Base-by-base conservation (phyloP, 2,113 vertebrate species). In the Sula dactylatra region DNA sequence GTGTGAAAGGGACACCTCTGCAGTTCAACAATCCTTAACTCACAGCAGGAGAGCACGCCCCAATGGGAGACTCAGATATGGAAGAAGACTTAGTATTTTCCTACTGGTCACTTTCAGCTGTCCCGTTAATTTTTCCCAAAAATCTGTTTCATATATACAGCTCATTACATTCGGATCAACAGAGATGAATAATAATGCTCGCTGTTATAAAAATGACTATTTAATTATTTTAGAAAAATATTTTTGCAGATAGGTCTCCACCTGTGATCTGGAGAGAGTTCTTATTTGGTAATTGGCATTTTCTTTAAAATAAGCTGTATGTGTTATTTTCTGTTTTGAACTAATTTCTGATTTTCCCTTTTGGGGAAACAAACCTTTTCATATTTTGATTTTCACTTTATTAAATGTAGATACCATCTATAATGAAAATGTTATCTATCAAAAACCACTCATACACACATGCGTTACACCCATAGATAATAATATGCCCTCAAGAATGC, bases 31-130 rank as follows among this genome's bases (percentile, higher is more conserved):
- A 15, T 4, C 55, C 32, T 54, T 29, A 83, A 77, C 16, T 82
- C 49, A 55, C 0, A 0, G 70, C 44, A 79, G 26, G 14, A 85
- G 16, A 58, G 71, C 25, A 52, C 0, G 2, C 32, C 58, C n/a
- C 49, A 62, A 2, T 6, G 25, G 45, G 16, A 86, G 27, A 70
- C 22, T 70, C 14, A 31, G 40, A 24, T 18, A 25, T 13, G 31
- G 50, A 78, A 80, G 52, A 84, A 6, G 9, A 44, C 36, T 52
- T 54, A 36, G 13, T 59, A 47, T n/a, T 74, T 32, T 93, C 59
- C 47, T 67, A 12, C 3, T 40, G 31, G 70, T 58, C 36, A 61
- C 16, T 72, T 87, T 69, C 31, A 89, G 13, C 25, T 86, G 27
- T 34, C 42, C 27, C 78, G 24, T 25, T 72, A 66, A 27, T 61